A percentile compares a stretch with the other conserved stretches of the same genome.
Conservation (phyloP, 2,113 vertebrate species). For the Cygnus buccinator region DNA sequence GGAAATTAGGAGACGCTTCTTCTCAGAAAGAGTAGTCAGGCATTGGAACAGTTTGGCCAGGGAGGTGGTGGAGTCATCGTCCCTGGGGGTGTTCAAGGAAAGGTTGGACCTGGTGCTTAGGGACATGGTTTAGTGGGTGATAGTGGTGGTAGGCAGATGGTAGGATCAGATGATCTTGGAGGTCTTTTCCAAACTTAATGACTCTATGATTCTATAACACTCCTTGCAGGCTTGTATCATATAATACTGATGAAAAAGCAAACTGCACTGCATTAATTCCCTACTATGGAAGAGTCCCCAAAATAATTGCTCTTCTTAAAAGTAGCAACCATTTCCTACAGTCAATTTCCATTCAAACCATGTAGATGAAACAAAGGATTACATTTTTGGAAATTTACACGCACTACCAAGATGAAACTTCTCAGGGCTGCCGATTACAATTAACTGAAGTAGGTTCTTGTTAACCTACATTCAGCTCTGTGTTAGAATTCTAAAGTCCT, state of each 20-base stretch:
- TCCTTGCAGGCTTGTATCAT: neutral
- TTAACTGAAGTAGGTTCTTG: neutral
- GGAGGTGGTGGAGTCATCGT: no score
- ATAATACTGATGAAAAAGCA: neutral
- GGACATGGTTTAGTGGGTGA: no score
- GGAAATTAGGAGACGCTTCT: no score
- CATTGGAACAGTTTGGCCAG: no score
- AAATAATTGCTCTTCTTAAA: neutral
- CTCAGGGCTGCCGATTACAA: neutral
- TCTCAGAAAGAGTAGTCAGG: no score
- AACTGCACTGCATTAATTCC: neutral
- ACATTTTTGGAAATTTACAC: neutral
- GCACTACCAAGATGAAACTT: neutral
- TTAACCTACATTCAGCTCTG: neutral
- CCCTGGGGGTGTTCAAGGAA: no score
- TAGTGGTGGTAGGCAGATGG: no score
- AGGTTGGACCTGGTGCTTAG: no score
- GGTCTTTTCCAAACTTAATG: no score
- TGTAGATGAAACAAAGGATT: neutral
- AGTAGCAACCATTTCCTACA: neutral
- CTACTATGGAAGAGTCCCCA: neutral
- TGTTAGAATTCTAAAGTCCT: neutral
- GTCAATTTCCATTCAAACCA: neutral
- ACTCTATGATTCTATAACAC: no score
- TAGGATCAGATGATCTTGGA: no score